Percentiles rank a stretch among this genome's conserved stretches.
Evolutionary conservation across 2,888 invertebrate genomes (phyloP).

Genomic region (Coelopa pilipes): DNA sequence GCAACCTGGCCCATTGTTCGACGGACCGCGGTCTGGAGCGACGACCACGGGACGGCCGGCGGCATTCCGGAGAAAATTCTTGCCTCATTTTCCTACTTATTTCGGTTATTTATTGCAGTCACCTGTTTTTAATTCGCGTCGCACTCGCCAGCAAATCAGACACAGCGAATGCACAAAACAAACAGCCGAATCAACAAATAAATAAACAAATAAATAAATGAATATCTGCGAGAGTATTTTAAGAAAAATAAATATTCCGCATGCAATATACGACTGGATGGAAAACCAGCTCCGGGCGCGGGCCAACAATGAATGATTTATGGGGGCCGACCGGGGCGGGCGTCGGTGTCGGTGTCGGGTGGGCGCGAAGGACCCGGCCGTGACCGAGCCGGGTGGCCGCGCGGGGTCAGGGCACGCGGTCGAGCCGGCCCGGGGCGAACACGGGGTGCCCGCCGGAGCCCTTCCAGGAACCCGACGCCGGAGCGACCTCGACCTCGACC

Average conservation of each 20-base stretch:
- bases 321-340: background rate
- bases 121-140: constrained; percentile 19
- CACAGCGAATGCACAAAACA: no score
- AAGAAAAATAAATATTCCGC: constrained; percentile 4
- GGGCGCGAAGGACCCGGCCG: no score
- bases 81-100: background rate
- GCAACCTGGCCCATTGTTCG: no score
- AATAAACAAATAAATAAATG: background rate
- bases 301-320: constrained; percentile 28
- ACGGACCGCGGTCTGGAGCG: background rate
- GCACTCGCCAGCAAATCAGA: background rate
- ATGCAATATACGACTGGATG: background rate
- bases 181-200: no score
- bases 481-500: no score
- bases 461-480: no score
- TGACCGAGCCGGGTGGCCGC: no score
- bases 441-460: no score
- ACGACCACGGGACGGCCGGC: background rate
- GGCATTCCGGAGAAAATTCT: background rate
- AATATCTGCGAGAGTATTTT: background rate
- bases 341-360: no score
- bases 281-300: background rate
- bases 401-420: no score
- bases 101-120: constrained; percentile 11
- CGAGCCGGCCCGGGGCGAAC: no score